phyloP scores from a whole-genome alignment of 92 coral and sea anemone genomes.

The Palythoa heliodiscus region DNA sequence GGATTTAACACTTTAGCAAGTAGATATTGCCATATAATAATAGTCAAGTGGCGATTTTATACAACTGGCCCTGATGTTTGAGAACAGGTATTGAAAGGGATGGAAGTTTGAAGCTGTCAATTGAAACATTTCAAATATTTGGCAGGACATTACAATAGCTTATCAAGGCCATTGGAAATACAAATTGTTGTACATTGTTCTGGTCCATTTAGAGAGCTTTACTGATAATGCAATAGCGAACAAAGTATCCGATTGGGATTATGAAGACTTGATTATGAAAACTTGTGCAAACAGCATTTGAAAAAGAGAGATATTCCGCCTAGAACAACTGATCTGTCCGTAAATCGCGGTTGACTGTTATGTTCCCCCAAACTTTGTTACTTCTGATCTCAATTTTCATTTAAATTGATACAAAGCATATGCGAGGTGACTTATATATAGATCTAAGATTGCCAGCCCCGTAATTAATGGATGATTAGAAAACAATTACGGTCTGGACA shows the following conservation, averaged over 20 bases:
- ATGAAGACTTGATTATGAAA: constrained; percentile 29
- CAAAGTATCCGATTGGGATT: constrained; percentile 46
- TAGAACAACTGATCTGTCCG: not conserved
- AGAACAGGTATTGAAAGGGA: constrained; percentile 8
- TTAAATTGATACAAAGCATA: not conserved
- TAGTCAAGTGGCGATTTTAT: constrained; percentile 26
- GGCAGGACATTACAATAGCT: constrained; percentile 34
- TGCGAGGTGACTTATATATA: not conserved
- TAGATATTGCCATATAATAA: not conserved
- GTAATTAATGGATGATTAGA: constrained; percentile 41
- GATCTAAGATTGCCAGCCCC: constrained; percentile 31
- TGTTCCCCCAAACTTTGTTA: not conserved
- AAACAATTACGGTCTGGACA: constrained; percentile 33
- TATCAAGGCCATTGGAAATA: constrained; percentile 37
- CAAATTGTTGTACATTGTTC: constrained; percentile 46
- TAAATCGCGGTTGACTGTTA: not conserved
- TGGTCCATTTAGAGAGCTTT: constrained; percentile 45
- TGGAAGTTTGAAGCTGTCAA: constrained; percentile 27
- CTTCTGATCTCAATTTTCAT: no score
- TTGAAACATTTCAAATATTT: constrained; percentile 47
- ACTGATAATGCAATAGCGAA: constrained; percentile 36
- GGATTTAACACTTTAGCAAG: constrained; percentile 9
- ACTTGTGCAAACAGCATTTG: constrained; percentile 21
- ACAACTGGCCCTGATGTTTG: constrained; percentile 6
- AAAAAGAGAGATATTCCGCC: constrained; percentile 9